Conservation (phyloP, 2,888 invertebrate species). For the Beris morrisii region DNA sequence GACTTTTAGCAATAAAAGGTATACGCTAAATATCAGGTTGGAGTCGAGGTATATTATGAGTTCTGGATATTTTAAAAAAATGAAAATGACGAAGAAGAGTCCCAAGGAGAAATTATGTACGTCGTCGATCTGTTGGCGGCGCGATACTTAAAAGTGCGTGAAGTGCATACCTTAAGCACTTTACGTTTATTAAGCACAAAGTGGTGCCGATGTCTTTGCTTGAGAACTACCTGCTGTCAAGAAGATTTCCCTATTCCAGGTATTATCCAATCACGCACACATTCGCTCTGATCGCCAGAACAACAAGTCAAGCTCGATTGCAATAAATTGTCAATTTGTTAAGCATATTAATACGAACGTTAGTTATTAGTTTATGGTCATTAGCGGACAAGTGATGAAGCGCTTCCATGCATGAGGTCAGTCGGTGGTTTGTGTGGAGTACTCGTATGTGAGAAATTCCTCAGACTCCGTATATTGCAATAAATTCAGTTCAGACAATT, state of each 20-base stretch:
- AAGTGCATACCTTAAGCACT: conserved; percentile 19
- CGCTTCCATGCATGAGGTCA: conserved; percentile 31
- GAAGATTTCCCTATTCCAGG: conserved; percentile 23
- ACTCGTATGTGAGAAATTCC: conserved; percentile 3
- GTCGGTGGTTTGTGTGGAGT: background rate
- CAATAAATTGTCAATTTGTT: conserved; percentile 44
- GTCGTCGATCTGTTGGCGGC: conserved; percentile 17
- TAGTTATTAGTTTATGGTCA: conserved; percentile 31
- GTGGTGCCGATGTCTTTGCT: conserved; percentile 28
- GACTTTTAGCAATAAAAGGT: conserved; percentile 28
- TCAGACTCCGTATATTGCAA: conserved; percentile 10
- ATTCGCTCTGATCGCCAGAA: background rate
- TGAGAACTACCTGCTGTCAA: conserved; percentile 34
- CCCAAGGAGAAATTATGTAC: conserved; percentile 20
- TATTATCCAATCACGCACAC: conserved; percentile 1
- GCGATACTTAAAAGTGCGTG: conserved; percentile 11
- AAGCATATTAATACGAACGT: conserved; percentile 40
- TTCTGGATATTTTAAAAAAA: background rate
- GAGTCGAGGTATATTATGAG: conserved; percentile 6
- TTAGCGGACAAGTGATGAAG: conserved; percentile 31
- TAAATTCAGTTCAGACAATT: conserved; percentile 6
- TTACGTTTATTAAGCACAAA: conserved; percentile 27
- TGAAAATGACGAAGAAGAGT: conserved; percentile 5
- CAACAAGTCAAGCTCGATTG: conserved; percentile 30
- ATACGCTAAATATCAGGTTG: conserved; percentile 29